Conservation (phyloP, 2,113 vertebrate species). For the Calcarius ornatus region DNA sequence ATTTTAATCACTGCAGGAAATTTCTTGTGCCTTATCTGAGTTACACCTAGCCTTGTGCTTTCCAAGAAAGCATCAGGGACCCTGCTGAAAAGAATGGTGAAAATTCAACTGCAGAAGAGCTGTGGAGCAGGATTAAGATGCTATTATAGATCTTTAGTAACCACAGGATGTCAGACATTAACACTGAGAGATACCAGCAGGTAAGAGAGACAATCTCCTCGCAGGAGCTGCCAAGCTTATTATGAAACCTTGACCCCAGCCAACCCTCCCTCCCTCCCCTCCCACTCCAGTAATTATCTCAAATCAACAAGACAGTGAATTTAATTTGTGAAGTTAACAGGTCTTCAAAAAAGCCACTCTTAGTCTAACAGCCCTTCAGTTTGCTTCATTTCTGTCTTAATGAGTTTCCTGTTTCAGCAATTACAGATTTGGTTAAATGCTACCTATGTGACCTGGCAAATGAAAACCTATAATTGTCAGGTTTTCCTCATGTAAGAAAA, state of each 20-base stretch:
- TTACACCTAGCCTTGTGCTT: not conserved
- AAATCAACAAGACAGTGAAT: not conserved
- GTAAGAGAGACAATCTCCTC: not conserved
- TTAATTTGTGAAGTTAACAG: not conserved
- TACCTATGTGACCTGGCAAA: not conserved
- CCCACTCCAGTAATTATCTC: not conserved
- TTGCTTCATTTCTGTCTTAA: not conserved
- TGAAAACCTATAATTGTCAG: not conserved
- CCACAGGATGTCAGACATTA: not conserved
- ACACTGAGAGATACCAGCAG: not conserved
- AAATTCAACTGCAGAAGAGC: not conserved
- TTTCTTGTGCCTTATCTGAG: not conserved
- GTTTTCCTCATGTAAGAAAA: not conserved
- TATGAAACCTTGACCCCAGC: not conserved
- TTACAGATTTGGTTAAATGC: not conserved
- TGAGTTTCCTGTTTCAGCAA: not conserved
- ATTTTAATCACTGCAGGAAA: not conserved
- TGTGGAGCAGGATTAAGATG: not conserved
- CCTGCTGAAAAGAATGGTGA: not conserved
- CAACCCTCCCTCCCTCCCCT: not conserved
- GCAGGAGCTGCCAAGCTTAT: not conserved
- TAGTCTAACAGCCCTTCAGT: not conserved
- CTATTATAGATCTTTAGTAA: not conserved
- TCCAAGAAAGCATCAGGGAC: not conserved
- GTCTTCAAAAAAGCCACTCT: not conserved